Evolutionary conservation across 2,888 invertebrate species (phyloP).

Genomic region (Scaptomyza parva): DNA sequence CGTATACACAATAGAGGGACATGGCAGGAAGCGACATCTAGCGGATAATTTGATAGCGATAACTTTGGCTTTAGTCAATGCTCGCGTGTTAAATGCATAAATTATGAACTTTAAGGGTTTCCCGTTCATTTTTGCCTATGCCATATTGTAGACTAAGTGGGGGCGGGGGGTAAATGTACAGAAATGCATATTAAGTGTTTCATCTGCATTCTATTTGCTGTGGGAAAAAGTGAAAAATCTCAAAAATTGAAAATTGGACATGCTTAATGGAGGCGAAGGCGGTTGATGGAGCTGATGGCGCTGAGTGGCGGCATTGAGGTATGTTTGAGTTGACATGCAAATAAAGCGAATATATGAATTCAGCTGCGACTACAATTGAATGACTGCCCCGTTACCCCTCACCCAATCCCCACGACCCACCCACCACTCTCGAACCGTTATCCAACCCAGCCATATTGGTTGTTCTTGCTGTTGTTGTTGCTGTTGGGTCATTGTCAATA

Average conservation of each 20-base stretch:
- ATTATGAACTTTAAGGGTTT: no score
- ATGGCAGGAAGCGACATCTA: no score
- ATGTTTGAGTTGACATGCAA: slow-evolving; percentile 47
- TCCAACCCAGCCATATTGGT: background rate
- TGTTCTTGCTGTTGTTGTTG: background rate
- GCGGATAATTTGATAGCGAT: no score
- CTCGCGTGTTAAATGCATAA: no score
- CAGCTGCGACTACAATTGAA: slow-evolving; percentile 37
- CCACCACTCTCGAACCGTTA: background rate
- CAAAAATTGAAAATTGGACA: slow-evolving; percentile 1
- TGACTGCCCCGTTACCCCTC: no score
- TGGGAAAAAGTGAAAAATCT: slow-evolving; percentile 19
- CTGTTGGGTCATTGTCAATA: slow-evolving; percentile 41
- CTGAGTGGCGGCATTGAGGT: slow-evolving; percentile 34
- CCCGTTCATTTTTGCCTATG: no score
- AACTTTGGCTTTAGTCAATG: no score
- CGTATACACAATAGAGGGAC: no score
- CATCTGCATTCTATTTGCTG: slow-evolving; percentile 15
- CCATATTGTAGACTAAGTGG: no score
- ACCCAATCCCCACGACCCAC: background rate
- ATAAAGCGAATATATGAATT: slow-evolving; percentile 42
- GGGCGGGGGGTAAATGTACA: no score
- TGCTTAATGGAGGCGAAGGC: slow-evolving; percentile 6
- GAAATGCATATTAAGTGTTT: slow-evolving; percentile 1
- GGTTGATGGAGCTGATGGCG: slow-evolving; percentile 26